These are phyloP conservation scores for Salvelinus namaycush DNA, from an alignment of 2,113 vertebrate genomes.

Conservation along the genomic window DNA sequence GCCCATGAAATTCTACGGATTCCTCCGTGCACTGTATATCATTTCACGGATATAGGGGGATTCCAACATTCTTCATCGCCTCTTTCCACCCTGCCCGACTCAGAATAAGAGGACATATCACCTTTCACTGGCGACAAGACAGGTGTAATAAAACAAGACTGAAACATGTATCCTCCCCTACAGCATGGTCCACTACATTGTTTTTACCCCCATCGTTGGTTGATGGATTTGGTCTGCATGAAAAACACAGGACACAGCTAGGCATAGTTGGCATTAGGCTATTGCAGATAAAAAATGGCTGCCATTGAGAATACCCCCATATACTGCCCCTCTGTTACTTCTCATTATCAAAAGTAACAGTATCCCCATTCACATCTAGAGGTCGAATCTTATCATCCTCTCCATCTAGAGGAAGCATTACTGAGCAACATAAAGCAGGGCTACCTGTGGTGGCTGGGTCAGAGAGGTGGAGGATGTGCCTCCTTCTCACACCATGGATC, in stretches of 20 bases:
- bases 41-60: constrained; percentile 23
- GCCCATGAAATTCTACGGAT: constrained; percentile 27
- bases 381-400: not conserved
- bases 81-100: not conserved
- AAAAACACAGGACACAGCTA: not conserved
- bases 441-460: not conserved
- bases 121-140: constrained; percentile 23
- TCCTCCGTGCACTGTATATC: constrained; percentile 22
- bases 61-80: not conserved
- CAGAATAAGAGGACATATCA: not conserved
- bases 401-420: constrained; percentile 3
- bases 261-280: too few species aligned
- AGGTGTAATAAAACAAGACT: constrained; percentile 1
- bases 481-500: constrained; percentile 1
- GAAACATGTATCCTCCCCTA: not conserved
- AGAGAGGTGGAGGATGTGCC: constrained; percentile 11
- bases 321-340: constrained; percentile 16
- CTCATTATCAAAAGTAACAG: constrained; percentile 4
- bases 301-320: constrained; percentile 9
- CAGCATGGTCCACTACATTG: not conserved
- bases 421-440: not conserved
- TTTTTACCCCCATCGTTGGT: constrained; percentile 11
- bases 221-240: constrained; percentile 34
- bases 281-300: not conserved
- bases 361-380: constrained; percentile 15